Evolutionary conservation across 2,797 vertebrate genomes (phyloP).

Genomic region (Aphelocoma californica): DNA sequence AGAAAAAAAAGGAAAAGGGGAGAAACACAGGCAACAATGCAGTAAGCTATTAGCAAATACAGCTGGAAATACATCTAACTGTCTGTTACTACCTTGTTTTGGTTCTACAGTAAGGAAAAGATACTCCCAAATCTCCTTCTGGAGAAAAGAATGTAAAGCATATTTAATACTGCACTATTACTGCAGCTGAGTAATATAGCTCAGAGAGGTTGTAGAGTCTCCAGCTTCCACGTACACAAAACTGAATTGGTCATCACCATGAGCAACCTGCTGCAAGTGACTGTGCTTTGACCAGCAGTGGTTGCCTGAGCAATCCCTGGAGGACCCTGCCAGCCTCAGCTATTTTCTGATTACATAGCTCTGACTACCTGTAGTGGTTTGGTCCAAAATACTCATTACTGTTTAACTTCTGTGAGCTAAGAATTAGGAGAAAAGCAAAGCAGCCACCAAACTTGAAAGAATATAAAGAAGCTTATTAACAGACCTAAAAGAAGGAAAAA

Average conservation of each 20-base stretch:
- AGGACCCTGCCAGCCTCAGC: neutral
- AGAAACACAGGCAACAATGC: neutral
- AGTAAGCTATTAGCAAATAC: neutral
- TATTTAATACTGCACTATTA: neutral
- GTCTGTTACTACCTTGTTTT: neutral
- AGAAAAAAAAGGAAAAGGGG: neutral
- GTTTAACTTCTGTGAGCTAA: too few relatives aligned
- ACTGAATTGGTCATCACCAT: neutral
- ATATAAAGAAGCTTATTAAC: too few relatives aligned
- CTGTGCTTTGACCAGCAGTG: neutral
- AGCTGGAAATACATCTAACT: neutral
- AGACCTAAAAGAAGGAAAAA: too few relatives aligned
- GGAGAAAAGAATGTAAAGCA: neutral
- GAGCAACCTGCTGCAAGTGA: neutral
- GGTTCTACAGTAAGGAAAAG: neutral
- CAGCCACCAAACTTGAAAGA: too few relatives aligned
- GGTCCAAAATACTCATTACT: too few relatives aligned
- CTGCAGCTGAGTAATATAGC: neutral
- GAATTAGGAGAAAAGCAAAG: too few relatives aligned
- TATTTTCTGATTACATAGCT: neutral
- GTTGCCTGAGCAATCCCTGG: neutral
- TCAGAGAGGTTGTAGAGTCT: neutral
- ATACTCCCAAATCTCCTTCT: neutral
- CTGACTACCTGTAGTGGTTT: neutral
- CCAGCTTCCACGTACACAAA: neutral